Evolutionary conservation across 1,140 invertebrate genomes (phyloP).

Genomic region (Ephestia elutella): DNA sequence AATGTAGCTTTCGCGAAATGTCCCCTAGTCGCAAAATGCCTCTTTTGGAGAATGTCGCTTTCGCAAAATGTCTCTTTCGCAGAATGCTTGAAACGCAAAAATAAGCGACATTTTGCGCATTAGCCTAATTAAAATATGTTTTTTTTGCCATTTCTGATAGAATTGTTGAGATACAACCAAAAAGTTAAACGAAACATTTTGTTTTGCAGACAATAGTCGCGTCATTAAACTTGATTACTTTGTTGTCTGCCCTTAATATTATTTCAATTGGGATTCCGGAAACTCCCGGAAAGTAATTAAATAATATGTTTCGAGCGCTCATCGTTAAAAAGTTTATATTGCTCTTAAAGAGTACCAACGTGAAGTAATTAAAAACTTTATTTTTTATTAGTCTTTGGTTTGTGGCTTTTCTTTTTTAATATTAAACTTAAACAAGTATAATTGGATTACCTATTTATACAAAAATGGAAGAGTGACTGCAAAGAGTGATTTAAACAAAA

Average conservation of each 20-base stretch:
- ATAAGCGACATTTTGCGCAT: too few species aligned
- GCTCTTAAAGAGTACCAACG: not conserved
- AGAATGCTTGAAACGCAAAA: too few species aligned
- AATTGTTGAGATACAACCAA: not conserved
- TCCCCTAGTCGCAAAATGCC: too few species aligned
- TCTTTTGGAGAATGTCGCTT: too few species aligned
- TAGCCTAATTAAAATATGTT: too few species aligned
- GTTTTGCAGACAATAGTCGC: slow-evolving; percentile 2
- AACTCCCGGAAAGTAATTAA: not conserved
- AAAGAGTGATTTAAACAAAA: too few species aligned
- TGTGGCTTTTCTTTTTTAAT: not conserved
- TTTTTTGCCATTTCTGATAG: too few species aligned
- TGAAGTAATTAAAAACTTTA: not conserved
- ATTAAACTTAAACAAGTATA: too few species aligned
- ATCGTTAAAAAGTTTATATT: not conserved
- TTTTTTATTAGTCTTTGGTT: not conserved
- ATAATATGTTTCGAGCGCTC: not conserved
- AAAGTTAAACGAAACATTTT: not conserved
- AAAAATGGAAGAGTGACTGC: too few species aligned
- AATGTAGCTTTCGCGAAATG: too few species aligned
- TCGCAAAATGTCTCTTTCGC: too few species aligned
- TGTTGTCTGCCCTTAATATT: not conserved
- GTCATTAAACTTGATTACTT: slow-evolving; percentile 3
- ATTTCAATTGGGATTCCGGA: not conserved
- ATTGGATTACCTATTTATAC: too few species aligned